Evolutionary conservation across 2,888 invertebrate genomes (phyloP).

Genomic region (Arrhopalites spinosus): DNA sequence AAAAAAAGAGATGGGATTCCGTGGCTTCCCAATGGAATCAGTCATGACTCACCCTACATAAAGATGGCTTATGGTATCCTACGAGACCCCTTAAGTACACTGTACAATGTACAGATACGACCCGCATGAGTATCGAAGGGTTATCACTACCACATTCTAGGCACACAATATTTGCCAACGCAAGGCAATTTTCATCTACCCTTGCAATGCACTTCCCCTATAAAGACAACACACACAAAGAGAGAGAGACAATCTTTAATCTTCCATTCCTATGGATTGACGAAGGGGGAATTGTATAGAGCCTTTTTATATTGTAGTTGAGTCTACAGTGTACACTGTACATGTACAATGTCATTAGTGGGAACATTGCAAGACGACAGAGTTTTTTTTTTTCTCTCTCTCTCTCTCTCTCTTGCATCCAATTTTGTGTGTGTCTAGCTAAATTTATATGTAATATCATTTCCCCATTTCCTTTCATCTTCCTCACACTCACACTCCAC

Average conservation of each 20-base stretch:
- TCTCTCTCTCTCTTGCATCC: too few species aligned
- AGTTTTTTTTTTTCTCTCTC: neutral
- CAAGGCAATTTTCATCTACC: neutral
- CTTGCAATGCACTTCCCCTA: neutral
- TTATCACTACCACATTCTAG: too few species aligned
- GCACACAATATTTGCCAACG: too few species aligned
- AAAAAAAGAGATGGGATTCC: neutral
- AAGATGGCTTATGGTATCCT: neutral
- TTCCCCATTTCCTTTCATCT: too few species aligned
- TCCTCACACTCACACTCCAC: too few species aligned
- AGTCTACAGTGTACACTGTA: neutral
- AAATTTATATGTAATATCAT: too few species aligned
- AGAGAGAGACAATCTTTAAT: too few species aligned
- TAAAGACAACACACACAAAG: neutral
- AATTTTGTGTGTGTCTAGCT: too few species aligned
- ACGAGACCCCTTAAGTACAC: too few species aligned
- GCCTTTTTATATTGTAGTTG: neutral
- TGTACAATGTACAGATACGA: neutral
- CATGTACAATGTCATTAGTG: neutral
- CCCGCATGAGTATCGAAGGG: neutral
- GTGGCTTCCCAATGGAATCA: conserved; percentile 6
- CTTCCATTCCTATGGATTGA: too few species aligned
- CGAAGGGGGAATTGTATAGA: too few species aligned
- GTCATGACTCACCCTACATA: neutral
- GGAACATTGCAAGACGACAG: neutral